Evolutionary conservation across 2,797 vertebrate genomes (phyloP), one percentile per base, ranked within the genome.

Genomic region (Takifugu ocellatus): DNA sequence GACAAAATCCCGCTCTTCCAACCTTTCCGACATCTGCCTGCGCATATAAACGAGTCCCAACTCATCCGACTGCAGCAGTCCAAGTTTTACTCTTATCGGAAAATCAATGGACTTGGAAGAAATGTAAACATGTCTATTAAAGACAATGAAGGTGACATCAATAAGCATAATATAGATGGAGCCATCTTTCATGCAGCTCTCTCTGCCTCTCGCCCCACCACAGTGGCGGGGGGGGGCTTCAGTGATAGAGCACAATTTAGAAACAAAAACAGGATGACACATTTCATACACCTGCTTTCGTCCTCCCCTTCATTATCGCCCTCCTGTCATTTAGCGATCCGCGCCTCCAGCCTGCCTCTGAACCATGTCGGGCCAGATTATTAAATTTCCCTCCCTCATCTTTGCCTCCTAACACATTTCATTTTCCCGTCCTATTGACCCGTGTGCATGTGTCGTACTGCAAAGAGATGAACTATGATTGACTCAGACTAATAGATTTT

Each of bases 301-400:
- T 63, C 50, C 51, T 75, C 65, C 42, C 66, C 72, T 66, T 80
- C 73, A 84, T 85, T 83, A 82, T 80, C 61, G 63, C 70, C 69
- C 59, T 54, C 67, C 80, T 69, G 79, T 82, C 71, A 70, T 52
- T 71, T 63, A 61, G 79, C 56, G 52, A 77, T 67, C 46, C 24
- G 46, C 51, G 68, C 75, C 66, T 51, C 50, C 16, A 66, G 68
- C 64, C 59, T 61, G 67, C 62, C 66, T 75, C 63, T 63, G 70
- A 70, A 62, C 45, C 71, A 66, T 9, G 17, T 63, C 45, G 14
- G 61, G 51, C 49, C 58, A 60, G 48, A 82, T 68, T 76, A 87
- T 83, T 75, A 72, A 64, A 79, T 62, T 47, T 65, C 54, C 52
- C 31, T 60, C 53, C 42, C 53, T 60, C 47, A 57, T 78, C 70